Evolutionary conservation across 2,113 vertebrate species (phyloP).

Genomic region (Plestiodon gilberti): DNA sequence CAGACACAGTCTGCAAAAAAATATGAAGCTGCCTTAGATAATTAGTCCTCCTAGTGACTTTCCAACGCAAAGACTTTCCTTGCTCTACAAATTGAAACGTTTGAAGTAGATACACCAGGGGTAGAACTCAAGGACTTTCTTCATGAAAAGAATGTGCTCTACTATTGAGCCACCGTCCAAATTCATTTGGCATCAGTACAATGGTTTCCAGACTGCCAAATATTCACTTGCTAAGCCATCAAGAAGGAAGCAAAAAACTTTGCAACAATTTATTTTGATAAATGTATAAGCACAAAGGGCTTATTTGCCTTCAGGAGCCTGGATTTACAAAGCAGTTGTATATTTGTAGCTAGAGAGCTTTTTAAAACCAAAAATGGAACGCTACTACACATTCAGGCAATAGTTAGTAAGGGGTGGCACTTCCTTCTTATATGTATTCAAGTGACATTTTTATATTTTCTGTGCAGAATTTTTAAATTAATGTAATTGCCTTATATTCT

Average conservation of each 20-base stretch:
- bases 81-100: too few species aligned
- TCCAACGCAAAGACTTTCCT: background rate
- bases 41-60: background rate
- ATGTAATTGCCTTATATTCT: constrained; percentile 78
- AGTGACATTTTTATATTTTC: background rate
- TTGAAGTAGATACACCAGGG: background rate
- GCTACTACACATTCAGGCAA: background rate
- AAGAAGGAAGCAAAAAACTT: background rate
- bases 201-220: accelerated
- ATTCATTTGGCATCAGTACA: background rate
- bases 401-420: background rate
- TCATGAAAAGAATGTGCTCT: background rate
- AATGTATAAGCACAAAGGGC: background rate
- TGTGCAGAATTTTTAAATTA: background rate
- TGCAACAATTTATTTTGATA: background rate
- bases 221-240: background rate
- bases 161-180: background rate
- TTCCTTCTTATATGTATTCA: background rate
- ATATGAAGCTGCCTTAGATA: background rate
- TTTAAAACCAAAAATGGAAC: background rate
- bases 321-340: background rate
- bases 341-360: background rate
- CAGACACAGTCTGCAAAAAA: background rate
- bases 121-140: background rate
- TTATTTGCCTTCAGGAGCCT: background rate